These are phyloP conservation scores for Pheosia tremula DNA, from an alignment of 2,888 invertebrate species.

Conservation along the genomic window DNA sequence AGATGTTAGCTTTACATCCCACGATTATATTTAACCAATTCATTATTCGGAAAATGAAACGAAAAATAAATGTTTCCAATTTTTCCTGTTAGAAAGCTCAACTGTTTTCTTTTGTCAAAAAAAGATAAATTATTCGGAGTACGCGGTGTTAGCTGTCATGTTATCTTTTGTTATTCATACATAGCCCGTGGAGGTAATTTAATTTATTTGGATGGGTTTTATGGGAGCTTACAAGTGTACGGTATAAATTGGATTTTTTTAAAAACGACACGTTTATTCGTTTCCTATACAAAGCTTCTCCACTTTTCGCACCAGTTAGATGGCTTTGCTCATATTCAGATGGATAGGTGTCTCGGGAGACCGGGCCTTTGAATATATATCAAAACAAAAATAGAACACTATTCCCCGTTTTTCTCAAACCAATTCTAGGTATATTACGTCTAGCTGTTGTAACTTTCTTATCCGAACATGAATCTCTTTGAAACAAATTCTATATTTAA, in stretches of 20 bases:
- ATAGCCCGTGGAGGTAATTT: not conserved
- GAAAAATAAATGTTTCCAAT: not conserved
- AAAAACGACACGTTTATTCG: not conserved
- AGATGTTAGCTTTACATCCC: not conserved
- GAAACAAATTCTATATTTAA: not conserved
- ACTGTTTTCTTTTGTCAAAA: not conserved
- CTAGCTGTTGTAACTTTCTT: too few species aligned
- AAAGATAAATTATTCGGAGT: conserved; percentile 2
- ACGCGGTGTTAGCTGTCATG: conserved; percentile 1
- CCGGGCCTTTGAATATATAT: not conserved
- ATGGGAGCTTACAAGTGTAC: conserved; percentile 1
- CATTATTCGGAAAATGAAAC: not conserved
- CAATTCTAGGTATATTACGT: too few species aligned
- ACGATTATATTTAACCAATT: not conserved
- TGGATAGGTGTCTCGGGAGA: not conserved
- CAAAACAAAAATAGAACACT: not conserved
- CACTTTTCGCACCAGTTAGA: not conserved
- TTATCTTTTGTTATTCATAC: conserved; percentile 4
- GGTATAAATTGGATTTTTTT: not conserved
- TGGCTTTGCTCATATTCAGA: not conserved
- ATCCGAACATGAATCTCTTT: too few species aligned
- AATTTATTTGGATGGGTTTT: not conserved
- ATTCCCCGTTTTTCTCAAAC: not conserved
- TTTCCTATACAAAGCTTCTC: not conserved
- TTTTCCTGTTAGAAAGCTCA: not conserved